A percentile compares a stretch with the other conserved stretches of the same genome.
These are phyloP conservation scores for Gopherus evgoodei DNA, from an alignment of 2,113 vertebrate genomes.

Conservation along the genomic window DNA sequence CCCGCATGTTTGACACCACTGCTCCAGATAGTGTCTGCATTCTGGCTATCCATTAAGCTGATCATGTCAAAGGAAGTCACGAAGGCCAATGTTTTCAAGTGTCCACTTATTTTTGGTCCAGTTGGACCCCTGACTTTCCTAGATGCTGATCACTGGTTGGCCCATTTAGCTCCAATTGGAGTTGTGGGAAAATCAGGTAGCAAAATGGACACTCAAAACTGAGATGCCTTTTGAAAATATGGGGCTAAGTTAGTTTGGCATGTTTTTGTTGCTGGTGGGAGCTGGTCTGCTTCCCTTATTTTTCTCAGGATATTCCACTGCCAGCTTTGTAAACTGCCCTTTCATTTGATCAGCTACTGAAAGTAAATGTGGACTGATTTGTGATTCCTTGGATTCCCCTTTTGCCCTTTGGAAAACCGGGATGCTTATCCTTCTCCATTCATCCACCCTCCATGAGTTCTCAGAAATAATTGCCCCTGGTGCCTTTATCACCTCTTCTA, in stretches of 20 bases:
- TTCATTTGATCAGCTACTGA: background rate
- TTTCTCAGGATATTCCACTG: fast-evolving
- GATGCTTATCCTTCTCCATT: background rate
- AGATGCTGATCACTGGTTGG: background rate
- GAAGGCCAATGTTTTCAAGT: fast-evolving
- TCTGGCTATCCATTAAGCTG: background rate
- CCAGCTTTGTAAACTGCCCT: background rate
- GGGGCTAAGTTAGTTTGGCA: background rate
- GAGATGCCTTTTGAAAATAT: background rate
- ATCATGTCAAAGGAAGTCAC: background rate
- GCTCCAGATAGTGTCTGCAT: background rate
- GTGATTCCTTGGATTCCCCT: background rate
- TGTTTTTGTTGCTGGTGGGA: background rate
- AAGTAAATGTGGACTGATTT: background rate
- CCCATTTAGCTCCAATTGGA: background rate
- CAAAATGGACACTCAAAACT: background rate
- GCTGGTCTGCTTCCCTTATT: background rate
- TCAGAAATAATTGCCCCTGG: background rate
- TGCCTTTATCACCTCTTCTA: fast-evolving
- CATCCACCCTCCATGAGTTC: background rate
- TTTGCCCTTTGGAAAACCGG: fast-evolving
- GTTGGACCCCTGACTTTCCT: fast-evolving
- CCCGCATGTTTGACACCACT: background rate
- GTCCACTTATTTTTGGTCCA: background rate
- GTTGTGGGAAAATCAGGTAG: background rate